phyloP scores from a whole-genome alignment of 2,888 invertebrate genomes.

The Diplazon laetatorius region DNA sequence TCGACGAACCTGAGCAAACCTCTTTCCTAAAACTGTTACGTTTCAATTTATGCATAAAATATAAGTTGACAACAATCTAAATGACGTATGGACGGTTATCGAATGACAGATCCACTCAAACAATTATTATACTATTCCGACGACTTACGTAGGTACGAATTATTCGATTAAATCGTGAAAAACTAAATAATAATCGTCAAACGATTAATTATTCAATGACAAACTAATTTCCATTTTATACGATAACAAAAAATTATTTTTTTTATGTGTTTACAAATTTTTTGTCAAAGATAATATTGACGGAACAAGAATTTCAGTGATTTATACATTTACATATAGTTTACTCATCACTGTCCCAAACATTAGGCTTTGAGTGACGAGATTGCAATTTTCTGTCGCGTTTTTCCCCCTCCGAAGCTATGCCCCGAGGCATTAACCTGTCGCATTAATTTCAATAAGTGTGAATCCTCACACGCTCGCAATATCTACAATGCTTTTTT shows the following conservation, averaged over 20 bases:
- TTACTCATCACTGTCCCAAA: slow-evolving; percentile 9
- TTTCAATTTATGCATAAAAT: slow-evolving; percentile 5
- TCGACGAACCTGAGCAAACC: slow-evolving; percentile 53
- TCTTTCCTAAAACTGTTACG: slow-evolving; percentile 30
- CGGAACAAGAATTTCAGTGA: not conserved
- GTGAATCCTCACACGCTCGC: slow-evolving; percentile 76
- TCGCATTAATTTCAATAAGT: slow-evolving; percentile 80
- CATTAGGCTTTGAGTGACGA: slow-evolving; percentile 20
- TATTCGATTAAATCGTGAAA: no score
- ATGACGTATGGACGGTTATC: not conserved
- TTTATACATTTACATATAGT: not conserved
- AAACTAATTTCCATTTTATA: no score
- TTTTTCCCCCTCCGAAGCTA: slow-evolving; percentile 55
- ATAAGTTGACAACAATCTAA: not conserved
- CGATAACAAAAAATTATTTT: slow-evolving; percentile 7
- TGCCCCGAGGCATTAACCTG: slow-evolving; percentile 10
- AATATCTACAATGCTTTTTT: no score
- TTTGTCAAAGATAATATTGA: not conserved
- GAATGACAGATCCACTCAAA: not conserved
- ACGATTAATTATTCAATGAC: no score
- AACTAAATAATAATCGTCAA: no score
- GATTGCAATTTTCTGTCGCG: slow-evolving; percentile 59
- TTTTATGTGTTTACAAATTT: slow-evolving; percentile 5
- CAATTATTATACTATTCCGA: not conserved
- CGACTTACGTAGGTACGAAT: not conserved